These are phyloP conservation scores for Chloromyia formosa DNA, from an alignment of 2,888 invertebrate genomes.

Conservation along the genomic window DNA sequence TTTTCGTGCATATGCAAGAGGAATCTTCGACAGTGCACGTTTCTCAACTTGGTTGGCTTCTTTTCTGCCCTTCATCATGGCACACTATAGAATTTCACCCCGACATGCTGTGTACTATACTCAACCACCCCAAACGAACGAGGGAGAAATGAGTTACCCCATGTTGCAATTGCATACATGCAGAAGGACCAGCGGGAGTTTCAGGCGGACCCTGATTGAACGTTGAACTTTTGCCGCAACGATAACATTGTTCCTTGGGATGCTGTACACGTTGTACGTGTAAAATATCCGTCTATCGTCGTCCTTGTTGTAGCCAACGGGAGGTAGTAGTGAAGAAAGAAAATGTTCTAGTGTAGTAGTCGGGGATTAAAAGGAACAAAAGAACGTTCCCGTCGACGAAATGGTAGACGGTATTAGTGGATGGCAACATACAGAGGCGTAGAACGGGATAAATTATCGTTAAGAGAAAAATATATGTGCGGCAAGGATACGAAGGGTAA, in stretches of 20 bases:
- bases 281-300: slow-evolving; percentile 4
- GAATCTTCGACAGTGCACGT: too few species aligned
- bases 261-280: slow-evolving; percentile 27
- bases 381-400: not conserved
- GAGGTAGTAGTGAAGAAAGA: not conserved
- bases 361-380: not conserved
- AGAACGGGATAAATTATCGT: too few species aligned
- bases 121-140: not conserved
- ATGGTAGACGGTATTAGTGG: not conserved
- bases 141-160: not conserved
- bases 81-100: too few species aligned
- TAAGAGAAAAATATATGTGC: too few species aligned
- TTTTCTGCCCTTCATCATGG: too few species aligned
- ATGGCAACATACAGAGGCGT: not conserved
- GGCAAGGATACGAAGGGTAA: too few species aligned
- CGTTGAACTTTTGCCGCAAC: slow-evolving; percentile 26
- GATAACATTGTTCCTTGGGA: slow-evolving; percentile 10
- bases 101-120: too few species aligned
- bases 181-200: not conserved
- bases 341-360: not conserved
- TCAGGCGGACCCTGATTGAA: not conserved
- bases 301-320: not conserved
- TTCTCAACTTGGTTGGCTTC: too few species aligned
- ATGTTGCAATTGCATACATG: not conserved
- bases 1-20: too few species aligned